Evolutionary conservation across 2,888 invertebrate species (phyloP).

Genomic region (Prionchulus punctatus): DNA sequence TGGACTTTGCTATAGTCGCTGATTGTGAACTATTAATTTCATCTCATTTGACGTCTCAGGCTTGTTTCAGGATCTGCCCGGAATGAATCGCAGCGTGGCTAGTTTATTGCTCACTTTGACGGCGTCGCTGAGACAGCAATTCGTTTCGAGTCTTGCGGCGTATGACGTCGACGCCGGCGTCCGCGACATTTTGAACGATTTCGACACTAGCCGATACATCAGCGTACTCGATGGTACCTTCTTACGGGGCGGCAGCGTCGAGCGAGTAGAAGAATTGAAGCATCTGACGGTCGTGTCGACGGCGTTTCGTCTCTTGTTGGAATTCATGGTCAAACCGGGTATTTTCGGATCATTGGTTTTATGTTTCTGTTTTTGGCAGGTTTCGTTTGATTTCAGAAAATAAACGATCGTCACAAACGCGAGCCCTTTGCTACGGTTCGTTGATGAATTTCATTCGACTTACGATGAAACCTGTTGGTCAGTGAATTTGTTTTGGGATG

Average conservation of each 20-base stretch:
- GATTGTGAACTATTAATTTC: too few relatives aligned
- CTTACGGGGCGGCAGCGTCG: not conserved
- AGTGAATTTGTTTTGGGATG: not conserved
- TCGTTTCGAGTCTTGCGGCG: not conserved
- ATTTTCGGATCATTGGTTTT: too few relatives aligned
- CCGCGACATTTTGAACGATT: too few relatives aligned
- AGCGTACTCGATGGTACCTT: not conserved
- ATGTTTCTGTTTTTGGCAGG: too few relatives aligned
- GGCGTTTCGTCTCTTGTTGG: not conserved
- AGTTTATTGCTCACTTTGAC: not conserved
- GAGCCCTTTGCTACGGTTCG: not conserved
- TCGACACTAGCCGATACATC: not conserved
- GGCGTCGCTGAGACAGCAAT: not conserved
- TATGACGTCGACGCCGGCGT: not conserved
- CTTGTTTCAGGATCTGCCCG: not conserved
- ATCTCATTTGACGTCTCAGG: too few relatives aligned
- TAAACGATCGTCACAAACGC: slow-evolving; percentile 27
- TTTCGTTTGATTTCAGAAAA: not conserved
- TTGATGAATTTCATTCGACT: not conserved
- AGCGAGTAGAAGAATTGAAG: not conserved
- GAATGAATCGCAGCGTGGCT: not conserved
- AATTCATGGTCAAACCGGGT: not conserved
- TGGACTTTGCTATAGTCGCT: too few relatives aligned
- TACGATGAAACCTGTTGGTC: not conserved
- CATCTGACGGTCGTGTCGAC: not conserved